phyloP scores from a whole-genome alignment of 37 sponge, comb jelly and placozoan species.

The Lycopodina hypogea region DNA sequence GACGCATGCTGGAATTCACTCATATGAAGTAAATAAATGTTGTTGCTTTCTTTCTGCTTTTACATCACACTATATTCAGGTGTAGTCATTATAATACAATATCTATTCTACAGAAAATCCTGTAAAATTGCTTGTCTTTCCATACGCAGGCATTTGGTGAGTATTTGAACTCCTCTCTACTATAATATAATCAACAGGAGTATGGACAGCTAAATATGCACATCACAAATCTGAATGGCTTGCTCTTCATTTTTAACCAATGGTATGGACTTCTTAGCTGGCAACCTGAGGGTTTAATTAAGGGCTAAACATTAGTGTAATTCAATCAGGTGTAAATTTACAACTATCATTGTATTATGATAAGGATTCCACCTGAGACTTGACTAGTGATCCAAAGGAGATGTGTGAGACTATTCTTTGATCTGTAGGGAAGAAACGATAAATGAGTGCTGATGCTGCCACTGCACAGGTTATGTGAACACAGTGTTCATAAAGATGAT shows the following conservation, averaged over 20 bases:
- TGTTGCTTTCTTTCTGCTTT: too few species aligned
- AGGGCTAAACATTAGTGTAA: too few species aligned
- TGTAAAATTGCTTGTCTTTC: not conserved
- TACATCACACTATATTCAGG: too few species aligned
- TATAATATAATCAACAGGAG: constrained; percentile 64
- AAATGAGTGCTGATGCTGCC: too few species aligned
- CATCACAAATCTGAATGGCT: constrained; percentile 46
- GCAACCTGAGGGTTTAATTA: not conserved
- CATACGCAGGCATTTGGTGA: not conserved
- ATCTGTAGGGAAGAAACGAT: too few species aligned
- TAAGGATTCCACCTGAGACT: constrained; percentile 9
- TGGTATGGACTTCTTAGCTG: not conserved
- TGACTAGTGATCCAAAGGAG: constrained; percentile 55
- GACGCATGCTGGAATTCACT: too few species aligned
- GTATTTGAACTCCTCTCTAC: constrained; percentile 22
- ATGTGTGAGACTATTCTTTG: too few species aligned
- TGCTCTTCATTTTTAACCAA: constrained; percentile 56
- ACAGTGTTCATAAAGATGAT: too few species aligned
- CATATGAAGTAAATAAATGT: too few species aligned
- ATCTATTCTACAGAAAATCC: not conserved
- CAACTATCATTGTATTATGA: not conserved
- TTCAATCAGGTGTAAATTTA: not conserved
- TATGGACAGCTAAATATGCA: constrained; percentile 26
- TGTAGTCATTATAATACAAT: not conserved
- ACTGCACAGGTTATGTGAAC: too few species aligned